Evolutionary conservation across 1,140 invertebrate species (phyloP), one percentile per base, ranked within the genome.

Genomic region (Branchinecta lindahli): DNA sequence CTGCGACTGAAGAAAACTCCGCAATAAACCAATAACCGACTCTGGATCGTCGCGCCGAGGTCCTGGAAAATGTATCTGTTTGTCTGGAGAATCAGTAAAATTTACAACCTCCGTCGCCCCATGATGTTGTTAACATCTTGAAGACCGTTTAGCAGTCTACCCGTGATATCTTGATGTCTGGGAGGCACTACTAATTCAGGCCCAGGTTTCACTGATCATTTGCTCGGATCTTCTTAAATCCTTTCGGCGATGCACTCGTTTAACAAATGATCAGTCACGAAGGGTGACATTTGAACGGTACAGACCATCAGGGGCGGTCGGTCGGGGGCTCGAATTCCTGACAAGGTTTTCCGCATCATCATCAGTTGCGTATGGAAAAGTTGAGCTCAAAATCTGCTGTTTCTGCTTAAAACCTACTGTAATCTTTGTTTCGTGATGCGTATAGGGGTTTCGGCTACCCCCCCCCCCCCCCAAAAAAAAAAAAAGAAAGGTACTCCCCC

Each of bases 111-210:
- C 52, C 18, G 52, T 61, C 52, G 52, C 52, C 52, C 18, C 18
- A 61, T 20, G 18, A 20, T 20, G 12, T 61, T 61, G 52, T 61
- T 61, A 61, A 61, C 52, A 61, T 61, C 52, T 61, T 61, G 52
- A 61, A 61, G 52, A 61, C 2, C 52, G 52, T 61, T 61, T 61
- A 61, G 52, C 52, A 61, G 52, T 61, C 52, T 61, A 20, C 52
- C 52, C 52, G 52, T 61, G 52, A 61, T 61, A 61, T 61, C 52
- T 61, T 61, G 52, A 61, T 61, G 52, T 61, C 52, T 61, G 18
- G 1, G 12, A 12, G 18, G 52, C 52, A 61, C 18, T 12, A 20
- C 52, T 61, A 61, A 61, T 61, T 61, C 6, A 20, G 18, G 18
- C 52, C 52, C 18, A 3, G 18, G 52, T 61, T 4, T 15, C 18